A percentile compares a stretch with the other conserved stretches of the same genome.
Evolutionary conservation across 2,797 vertebrate species (phyloP).

Genomic region (Anas bernieri): DNA sequence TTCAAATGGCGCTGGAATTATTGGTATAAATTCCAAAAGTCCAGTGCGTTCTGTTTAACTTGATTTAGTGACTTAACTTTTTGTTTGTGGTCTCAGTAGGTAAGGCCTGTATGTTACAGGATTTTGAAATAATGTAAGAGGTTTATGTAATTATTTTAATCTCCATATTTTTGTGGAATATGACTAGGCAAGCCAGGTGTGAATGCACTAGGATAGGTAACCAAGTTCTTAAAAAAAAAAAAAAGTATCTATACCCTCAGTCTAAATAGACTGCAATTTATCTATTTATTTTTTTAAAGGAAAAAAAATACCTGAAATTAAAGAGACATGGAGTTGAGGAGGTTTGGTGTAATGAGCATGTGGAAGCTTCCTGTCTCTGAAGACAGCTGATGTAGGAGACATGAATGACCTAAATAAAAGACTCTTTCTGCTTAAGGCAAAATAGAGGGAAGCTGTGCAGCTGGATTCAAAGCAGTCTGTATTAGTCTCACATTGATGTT

Average conservation of each 20-base stretch:
- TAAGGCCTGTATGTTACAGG: not conserved
- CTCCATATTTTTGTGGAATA: not conserved
- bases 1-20: not conserved
- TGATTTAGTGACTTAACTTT: not conserved
- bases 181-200: not conserved
- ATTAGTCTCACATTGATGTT: not conserved
- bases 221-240: not conserved
- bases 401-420: not conserved
- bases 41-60: not conserved
- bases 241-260: not conserved
- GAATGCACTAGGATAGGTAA: not conserved
- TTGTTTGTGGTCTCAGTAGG: not conserved
- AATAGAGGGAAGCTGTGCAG: not conserved
- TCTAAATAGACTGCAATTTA: not conserved
- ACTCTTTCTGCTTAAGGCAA: not conserved
- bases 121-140: not conserved
- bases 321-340: fast-evolving
- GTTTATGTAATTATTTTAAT: not conserved
- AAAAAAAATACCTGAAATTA: not conserved
- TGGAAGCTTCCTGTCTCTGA: not conserved
- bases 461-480: not conserved
- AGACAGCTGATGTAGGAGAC: not conserved
- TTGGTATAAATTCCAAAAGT: not conserved
- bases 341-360: not conserved
- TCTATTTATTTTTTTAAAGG: not conserved